A percentile compares a stretch with the other conserved stretches of the same genome.
Conservation (phyloP, 2,113 vertebrate species). For the rat (Rattus norvegicus) region GRCr8 NC_086020.1:234390501-234391000, state of each 20-base stretch:
- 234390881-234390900: neutral
- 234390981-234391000: neutral
- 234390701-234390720: neutral
- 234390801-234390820: conserved; percentile 11
- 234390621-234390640: no score
- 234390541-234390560: no score
- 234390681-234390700: neutral
- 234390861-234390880: neutral
- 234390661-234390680: no score
- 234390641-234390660: no score
- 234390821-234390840: neutral
- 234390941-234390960: conserved; percentile 19
- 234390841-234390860: neutral
- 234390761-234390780: neutral
- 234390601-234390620: no score
- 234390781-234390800: neutral
- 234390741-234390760: neutral
- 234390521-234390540: neutral
- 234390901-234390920: neutral
- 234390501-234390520: neutral
- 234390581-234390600: no score
- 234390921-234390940: conserved; percentile 59
- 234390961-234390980: conserved; percentile 47
- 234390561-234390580: neutral
- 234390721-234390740: neutral